A percentile compares a stretch with the other conserved stretches of the same genome.
Evolutionary conservation across 2,797 vertebrate species (phyloP).

Genomic region (Lemur catta): DNA sequence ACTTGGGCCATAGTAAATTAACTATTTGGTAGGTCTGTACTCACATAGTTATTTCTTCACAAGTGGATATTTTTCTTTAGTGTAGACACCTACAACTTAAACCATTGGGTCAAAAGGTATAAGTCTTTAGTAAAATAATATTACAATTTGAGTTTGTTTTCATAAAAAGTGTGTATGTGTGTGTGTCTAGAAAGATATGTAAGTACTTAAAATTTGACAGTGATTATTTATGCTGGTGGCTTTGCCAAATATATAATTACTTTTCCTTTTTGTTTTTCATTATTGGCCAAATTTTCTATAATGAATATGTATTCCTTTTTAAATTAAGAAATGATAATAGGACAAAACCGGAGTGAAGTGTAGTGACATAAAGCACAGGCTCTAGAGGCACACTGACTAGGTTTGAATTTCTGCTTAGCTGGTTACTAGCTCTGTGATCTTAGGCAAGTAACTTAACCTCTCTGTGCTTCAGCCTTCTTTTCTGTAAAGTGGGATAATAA

Average conservation of each 20-base stretch:
- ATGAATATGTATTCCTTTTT: neutral
- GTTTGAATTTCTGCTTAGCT: neutral
- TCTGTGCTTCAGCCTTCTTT: constrained; percentile 7
- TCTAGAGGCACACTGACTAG: neutral
- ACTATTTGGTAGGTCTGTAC: neutral
- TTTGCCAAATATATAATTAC: neutral
- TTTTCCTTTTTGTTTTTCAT: neutral
- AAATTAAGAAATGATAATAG: constrained; percentile 2
- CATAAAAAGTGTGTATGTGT: neutral
- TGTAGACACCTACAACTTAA: neutral
- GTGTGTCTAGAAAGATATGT: neutral
- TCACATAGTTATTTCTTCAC: neutral
- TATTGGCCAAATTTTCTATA: neutral
- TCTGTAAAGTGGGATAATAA: neutral
- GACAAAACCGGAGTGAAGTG: neutral
- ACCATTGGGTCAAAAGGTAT: neutral
- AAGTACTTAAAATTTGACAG: neutral
- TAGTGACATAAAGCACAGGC: neutral
- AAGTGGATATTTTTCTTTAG: neutral
- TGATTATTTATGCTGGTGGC: neutral
- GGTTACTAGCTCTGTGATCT: constrained; percentile 11
- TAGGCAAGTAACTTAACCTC: neutral
- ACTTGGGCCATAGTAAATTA: neutral
- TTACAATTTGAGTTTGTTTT: constrained; percentile 14
- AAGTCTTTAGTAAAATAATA: neutral